Percentiles rank a stretch among this genome's conserved stretches.
These are phyloP conservation scores for Oikopleura dioica DNA, from an alignment of 23 tunicate genomes.

Conservation along the genomic window DNA sequence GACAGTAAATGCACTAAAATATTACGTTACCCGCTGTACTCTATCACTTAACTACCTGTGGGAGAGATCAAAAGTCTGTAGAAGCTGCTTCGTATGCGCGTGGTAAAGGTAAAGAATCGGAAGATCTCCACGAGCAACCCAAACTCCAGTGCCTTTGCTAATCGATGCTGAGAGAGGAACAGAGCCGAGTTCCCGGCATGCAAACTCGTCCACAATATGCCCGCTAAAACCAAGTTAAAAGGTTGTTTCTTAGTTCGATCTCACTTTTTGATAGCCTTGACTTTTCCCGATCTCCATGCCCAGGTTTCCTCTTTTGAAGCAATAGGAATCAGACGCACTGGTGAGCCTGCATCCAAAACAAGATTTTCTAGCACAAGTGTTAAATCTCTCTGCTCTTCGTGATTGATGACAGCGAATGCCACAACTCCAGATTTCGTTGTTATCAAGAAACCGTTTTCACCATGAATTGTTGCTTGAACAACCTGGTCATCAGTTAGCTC, in stretches of 20 bases:
- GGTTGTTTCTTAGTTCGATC: too few species aligned
- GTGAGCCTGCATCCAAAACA: too few species aligned
- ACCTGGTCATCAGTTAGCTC: background rate
- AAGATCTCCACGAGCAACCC: slow-evolving; percentile 2
- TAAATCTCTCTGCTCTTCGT: too few species aligned
- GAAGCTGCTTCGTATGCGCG: background rate
- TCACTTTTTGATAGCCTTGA: background rate
- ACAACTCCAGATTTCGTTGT: background rate
- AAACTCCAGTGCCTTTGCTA: background rate
- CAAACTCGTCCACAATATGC: background rate
- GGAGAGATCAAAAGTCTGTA: background rate
- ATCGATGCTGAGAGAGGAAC: slow-evolving; percentile 1
- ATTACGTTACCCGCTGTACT: background rate
- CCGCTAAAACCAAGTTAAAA: too few species aligned
- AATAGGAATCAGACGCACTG: background rate
- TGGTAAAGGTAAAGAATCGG: background rate
- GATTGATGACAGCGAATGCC: background rate
- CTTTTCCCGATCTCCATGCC: background rate
- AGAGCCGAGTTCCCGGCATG: background rate
- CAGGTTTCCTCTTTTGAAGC: background rate
- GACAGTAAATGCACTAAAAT: background rate
- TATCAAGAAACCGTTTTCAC: background rate
- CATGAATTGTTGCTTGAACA: background rate
- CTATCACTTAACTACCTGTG: background rate
- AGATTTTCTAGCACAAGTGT: too few species aligned